phyloP scores from a whole-genome alignment of 2,888 invertebrate species.

The Theristus sp. region DNA sequence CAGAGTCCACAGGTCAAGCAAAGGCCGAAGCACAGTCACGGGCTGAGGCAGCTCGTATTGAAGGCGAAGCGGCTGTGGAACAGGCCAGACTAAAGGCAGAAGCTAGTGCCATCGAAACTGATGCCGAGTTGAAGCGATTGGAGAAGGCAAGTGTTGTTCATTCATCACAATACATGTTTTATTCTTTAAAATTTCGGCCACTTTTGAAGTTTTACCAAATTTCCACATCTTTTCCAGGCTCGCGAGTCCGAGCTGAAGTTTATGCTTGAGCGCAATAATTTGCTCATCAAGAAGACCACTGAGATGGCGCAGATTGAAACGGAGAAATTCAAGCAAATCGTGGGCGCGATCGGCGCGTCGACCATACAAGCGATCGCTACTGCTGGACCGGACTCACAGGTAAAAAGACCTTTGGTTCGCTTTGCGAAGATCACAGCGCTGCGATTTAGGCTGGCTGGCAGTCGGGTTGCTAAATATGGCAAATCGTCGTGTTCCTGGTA shows the following conservation, averaged over 20 bases:
- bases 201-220: no score
- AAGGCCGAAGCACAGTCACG: conserved; percentile 37
- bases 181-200: no score
- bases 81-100: conserved; percentile 35
- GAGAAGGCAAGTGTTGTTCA: background rate
- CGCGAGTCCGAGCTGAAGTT: conserved; percentile 35
- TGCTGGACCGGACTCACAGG: conserved; percentile 36
- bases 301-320: conserved; percentile 33
- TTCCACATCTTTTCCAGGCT: conserved; percentile 12
- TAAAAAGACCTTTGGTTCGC: no score
- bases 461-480: no score
- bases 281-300: conserved; percentile 29
- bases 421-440: no score
- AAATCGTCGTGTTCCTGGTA: no score
- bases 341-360: conserved; percentile 32
- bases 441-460: no score
- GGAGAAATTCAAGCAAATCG: conserved; percentile 33
- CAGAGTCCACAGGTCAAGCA: conserved; percentile 37
- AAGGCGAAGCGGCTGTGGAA: conserved; percentile 38
- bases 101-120: conserved; percentile 36
- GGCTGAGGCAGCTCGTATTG: conserved; percentile 31
- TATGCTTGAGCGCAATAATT: conserved; percentile 30
- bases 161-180: no score
- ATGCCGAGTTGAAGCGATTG: conserved; percentile 2
- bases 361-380: conserved; percentile 30